Conservation (phyloP, 2,797 vertebrate genomes). For the Hippocampus kuda region DNA sequence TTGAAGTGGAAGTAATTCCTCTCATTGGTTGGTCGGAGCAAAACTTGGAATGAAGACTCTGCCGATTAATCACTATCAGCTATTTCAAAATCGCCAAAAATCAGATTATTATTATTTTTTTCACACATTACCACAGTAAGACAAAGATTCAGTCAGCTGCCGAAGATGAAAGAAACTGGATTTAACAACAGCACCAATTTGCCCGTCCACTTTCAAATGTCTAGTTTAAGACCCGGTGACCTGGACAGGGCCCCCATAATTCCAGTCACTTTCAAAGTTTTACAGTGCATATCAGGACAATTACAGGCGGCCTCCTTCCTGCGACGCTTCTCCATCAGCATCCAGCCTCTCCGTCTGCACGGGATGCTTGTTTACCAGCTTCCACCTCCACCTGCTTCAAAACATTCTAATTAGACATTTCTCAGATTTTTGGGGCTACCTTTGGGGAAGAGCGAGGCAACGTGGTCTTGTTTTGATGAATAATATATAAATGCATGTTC, state of each 20-base stretch:
- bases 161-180: no score
- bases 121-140: no score
- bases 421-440: constrained; percentile 44
- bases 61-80: not conserved
- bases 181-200: no score
- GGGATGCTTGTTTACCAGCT: constrained; percentile 42
- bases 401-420: constrained; percentile 53
- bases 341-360: not conserved
- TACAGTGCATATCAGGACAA: constrained; percentile 5
- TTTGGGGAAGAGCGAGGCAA: constrained; percentile 18
- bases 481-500: not conserved
- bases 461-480: not conserved
- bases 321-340: constrained; percentile 21
- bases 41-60: not conserved
- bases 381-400: constrained; percentile 44
- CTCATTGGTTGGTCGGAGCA: not conserved
- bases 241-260: constrained; percentile 26
- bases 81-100: not conserved
- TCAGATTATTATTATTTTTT: not conserved
- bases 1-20: constrained; percentile 37
- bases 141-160: no score
- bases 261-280: constrained; percentile 34
- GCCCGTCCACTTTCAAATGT: no score
- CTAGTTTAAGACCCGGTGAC: not conserved
- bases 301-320: not conserved